Base-by-base conservation (phyloP, 2,888 invertebrate genomes). In the Pachydiplax longipennis region DNA sequence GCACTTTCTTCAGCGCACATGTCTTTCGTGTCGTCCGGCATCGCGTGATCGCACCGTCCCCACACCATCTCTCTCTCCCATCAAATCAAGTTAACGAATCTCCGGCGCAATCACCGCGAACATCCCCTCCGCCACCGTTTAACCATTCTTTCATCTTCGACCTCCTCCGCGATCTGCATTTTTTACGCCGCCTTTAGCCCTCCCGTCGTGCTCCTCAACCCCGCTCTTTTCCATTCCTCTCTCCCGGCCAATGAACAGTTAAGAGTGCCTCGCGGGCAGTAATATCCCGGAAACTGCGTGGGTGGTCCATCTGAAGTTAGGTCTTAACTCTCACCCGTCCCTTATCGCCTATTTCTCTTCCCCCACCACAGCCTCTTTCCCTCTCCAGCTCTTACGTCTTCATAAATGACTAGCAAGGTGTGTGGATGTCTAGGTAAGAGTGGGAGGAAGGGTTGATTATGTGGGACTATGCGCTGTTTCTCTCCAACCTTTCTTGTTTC, bases 281-380 rank as follows among this genome's bases (percentile, higher is more conserved):
- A 82, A 73, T 82, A 40, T 82, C 48, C n/a, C 58, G 22, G 37
- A 87, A 61, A 37, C 87, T n/a, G 22, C 87, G 87, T 87, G 87
- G 87, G 87, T 87, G 87, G 87, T 87, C 87, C 37, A n/a, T 65
- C 73, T 25, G 58, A 83, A 58, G 83, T 83, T 58, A 83, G 31
- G 83, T 83, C 58, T 58, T 35, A 18, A 48, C 82, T 82, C 82
- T 48, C 35, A 10, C 58, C 83, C 53, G n/a, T 25, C 73, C 6
- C 73, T 44, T 82, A 25, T 83, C 58, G 53, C 58, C 83, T 25
- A 31, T 48, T 15, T 5, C 58, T 25, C 82, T 25, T 12, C 81
- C 40, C n/a, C 53, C 58, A 0, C 18, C 83, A 13, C 58, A 2
- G 31, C 6, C 10, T 58, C 48, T 48, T 10, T 18, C n/a, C 35